phyloP scores from a whole-genome alignment of 2,113 vertebrate genomes.

The Cheilinus undulatus region DNA sequence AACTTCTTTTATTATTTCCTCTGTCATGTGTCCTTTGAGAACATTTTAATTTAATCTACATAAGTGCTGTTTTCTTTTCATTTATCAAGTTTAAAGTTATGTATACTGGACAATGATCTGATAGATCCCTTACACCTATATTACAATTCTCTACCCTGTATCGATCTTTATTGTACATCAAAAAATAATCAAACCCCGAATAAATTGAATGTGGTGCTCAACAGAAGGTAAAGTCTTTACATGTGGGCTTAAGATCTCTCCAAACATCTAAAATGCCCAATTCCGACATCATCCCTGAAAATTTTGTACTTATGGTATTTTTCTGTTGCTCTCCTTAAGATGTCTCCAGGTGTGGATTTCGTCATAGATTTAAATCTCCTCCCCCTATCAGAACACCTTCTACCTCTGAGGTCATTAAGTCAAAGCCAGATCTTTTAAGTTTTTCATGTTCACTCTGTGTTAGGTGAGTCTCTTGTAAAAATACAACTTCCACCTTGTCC shows the following conservation, averaged over 20 bases:
- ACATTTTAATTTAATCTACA: too few relatives aligned
- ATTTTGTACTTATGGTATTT: not conserved
- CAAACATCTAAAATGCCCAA: not conserved
- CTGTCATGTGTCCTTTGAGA: too few relatives aligned
- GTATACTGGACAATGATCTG: not conserved
- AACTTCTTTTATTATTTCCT: too few relatives aligned
- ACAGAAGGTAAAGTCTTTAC: not conserved
- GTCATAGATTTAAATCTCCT: too few relatives aligned
- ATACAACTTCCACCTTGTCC: not conserved
- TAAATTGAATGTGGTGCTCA: not conserved
- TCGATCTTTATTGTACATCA: not conserved
- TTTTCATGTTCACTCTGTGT: not conserved
- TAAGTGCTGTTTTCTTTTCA: too few relatives aligned
- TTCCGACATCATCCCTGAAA: not conserved
- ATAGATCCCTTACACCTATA: not conserved
- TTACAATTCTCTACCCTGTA: not conserved
- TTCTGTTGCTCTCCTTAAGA: not conserved
- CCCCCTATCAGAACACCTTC: too few relatives aligned
- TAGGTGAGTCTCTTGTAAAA: not conserved
- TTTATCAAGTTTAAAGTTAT: too few relatives aligned
- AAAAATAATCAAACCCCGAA: constrained; percentile 2
- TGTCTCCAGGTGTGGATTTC: too few relatives aligned
- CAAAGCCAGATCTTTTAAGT: not conserved
- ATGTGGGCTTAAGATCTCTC: not conserved
- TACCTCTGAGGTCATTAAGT: too few relatives aligned